Conservation (phyloP, 2,113 vertebrate genomes). For the Chlorodrepanis virens region DNA sequence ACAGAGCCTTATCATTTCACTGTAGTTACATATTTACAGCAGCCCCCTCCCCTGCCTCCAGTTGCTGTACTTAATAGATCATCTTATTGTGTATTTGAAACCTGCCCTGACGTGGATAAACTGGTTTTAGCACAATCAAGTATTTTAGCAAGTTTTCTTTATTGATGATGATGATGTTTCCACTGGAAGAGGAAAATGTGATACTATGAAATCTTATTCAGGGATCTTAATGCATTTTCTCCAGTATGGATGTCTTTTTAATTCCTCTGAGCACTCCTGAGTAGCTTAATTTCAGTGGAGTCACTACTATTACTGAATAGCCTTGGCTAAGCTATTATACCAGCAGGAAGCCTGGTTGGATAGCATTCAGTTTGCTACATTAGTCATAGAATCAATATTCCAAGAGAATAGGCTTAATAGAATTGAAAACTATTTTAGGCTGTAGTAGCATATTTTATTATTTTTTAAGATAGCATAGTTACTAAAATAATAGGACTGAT, state of each 20-base stretch:
- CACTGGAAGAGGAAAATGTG: background rate
- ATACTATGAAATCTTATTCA: conserved; percentile 19
- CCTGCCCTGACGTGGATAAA: background rate
- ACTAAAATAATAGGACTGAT: conserved; percentile 36
- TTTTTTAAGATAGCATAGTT: conserved; percentile 11
- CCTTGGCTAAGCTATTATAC: conserved; percentile 54
- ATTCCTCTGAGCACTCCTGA: conserved; percentile 28
- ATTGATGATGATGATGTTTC: background rate
- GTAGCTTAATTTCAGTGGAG: conserved; percentile 43
- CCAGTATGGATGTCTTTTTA: conserved; percentile 28
- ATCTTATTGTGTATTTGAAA: background rate
- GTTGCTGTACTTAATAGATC: background rate
- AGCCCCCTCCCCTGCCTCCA: background rate
- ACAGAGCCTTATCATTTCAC: background rate
- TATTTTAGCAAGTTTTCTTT: background rate
- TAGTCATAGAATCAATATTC: conserved; percentile 64
- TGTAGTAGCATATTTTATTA: conserved; percentile 17
- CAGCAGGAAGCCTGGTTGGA: conserved; percentile 46
- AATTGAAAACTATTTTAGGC: conserved; percentile 42
- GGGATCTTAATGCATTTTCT: conserved; percentile 29
- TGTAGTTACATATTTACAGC: conserved; percentile 10
- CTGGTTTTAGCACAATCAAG: background rate
- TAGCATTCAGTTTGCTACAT: conserved; percentile 56
- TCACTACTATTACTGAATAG: conserved; percentile 36
- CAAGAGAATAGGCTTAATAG: conserved; percentile 51